Base-by-base conservation (phyloP, 2,113 vertebrate species). In the Pachycephala philippinensis region DNA sequence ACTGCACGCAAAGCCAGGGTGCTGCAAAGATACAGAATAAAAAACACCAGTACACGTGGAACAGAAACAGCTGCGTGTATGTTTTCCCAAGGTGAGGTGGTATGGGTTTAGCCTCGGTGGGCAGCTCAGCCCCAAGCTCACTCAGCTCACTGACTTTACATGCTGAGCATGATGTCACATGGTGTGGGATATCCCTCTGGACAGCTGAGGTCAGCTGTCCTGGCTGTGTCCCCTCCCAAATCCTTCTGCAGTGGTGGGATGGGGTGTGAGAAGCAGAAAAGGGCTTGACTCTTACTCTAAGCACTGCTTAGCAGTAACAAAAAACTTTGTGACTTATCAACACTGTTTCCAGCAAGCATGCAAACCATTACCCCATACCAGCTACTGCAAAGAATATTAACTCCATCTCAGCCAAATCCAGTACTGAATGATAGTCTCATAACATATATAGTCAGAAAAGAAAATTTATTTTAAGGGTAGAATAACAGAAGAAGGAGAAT, bases 121-220 rank as follows among this genome's bases (percentile, higher is more conserved):
- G 44, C 8, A 45, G 19, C 65, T 88, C 26, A 57, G 47, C 7
- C 16, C 56, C 35, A 5, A 3, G 3, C 30, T 65, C 23, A 4
- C 53, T n/a, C 14, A 8, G 0, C 30, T 53, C 6, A 0, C 11
- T 72, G 24, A 4, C 23, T 69, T 39, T n/a, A 10, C n/a, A 20
- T 50, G 23, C 23, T 60, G 59, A 63, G 11, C 5, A 0, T 31
- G 26, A 21, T 15, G 4, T 35, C 9, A 5, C 15, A 4, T 3
- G 6, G 8, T 35, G 2, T 39, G 37, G 45, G 1, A 35, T 33
- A 35, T 6, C 14, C 21, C 19, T 49, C 37, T 13, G 47, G 14
- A 7, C n/a, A 65, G 7, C 0, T 20, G 26, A 15, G 18, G 15
- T 30, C 47, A 59, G 13, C 11, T 77, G 60, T 47, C 56, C 35